phyloP scores from a whole-genome alignment of 2,888 invertebrate genomes.

The Taenaris catops region DNA sequence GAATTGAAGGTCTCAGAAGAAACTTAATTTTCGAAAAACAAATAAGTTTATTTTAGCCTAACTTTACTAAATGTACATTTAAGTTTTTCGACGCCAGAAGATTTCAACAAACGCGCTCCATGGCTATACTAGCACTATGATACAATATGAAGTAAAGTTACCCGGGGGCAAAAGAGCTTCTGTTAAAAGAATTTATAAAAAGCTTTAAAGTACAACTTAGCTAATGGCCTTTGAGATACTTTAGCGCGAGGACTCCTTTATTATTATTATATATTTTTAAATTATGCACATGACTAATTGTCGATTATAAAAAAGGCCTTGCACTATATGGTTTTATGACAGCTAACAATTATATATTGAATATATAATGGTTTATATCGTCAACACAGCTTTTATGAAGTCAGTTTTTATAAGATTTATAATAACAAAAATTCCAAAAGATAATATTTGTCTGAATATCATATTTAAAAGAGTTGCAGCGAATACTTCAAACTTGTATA shows the following conservation, averaged over 20 bases:
- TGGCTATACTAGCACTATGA: conserved; percentile 8
- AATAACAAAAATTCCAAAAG: too few relatives aligned
- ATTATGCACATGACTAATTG: neutral
- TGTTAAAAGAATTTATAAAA: conserved; percentile 14
- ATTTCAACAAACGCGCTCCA: conserved; percentile 14
- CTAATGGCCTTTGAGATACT: conserved; percentile 7
- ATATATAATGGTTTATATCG: too few relatives aligned
- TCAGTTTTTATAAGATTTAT: too few relatives aligned
- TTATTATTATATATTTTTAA: neutral
- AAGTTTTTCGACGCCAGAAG: conserved; percentile 14
- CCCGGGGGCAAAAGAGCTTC: conserved; percentile 12
- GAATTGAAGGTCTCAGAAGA: conserved; percentile 3
- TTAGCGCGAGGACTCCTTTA: neutral
- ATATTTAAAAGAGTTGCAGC: too few relatives aligned
- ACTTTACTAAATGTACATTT: conserved; percentile 17
- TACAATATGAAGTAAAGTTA: conserved; percentile 12
- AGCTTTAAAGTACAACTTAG: conserved; percentile 10
- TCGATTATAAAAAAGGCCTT: too few relatives aligned
- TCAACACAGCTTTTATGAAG: too few relatives aligned
- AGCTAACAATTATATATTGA: too few relatives aligned
- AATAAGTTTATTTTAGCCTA: conserved; percentile 10
- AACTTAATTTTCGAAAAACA: conserved; percentile 1
- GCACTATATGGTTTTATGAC: too few relatives aligned
- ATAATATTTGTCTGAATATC: too few relatives aligned
- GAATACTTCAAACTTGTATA: too few relatives aligned